Evolutionary conservation across 2,888 invertebrate species (phyloP), one percentile per base, ranked within the genome.

Genomic region (Himalopsyche kuldschensis): DNA sequence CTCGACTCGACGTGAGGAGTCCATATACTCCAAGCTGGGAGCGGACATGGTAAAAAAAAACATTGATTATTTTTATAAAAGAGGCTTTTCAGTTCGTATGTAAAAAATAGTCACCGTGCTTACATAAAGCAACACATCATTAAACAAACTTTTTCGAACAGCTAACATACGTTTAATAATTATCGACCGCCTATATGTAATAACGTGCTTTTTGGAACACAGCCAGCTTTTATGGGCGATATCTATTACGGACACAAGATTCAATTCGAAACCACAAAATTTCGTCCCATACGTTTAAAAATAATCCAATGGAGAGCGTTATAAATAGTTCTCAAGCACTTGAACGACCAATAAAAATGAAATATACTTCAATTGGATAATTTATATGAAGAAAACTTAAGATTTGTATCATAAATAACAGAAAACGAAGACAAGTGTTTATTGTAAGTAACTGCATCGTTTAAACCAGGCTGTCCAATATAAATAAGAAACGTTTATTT

Each of bases 341-440:
- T 47, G 69, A 84, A 84, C 84, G 84, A 84, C 84, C 84, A 47
- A 84, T 84, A 84, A 84, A 84, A 81, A 75, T 84, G 84, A 84
- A 78, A 69, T 69, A 69, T 69, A 15, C 27, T 69, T 11, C 69
- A 30, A 30, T 69, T 69, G 27, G 27, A 69, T 69, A 69, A 69
- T 69, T 69, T 69, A 24, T 69, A 30, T 30, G 30, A 69, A 69
- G 27, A 30, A 30, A 30, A 15, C 15, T 27, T 69, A 69, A 69
- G 69, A 69, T 27, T 69, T 69, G 30, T 11, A 69, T 15, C 10
- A 69, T 69, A 30, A 30, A 69, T 69, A 69, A 69, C 69, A 11
- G 6, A 69, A 69, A 69, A 30, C 69, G 69, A 69, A 11, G 69
- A 27, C 69, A 27, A 69, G n/a, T n/a, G n/a, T n/a, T n/a, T n/a